Conservation (phyloP, 2,113 vertebrate species). For the Malurus melanocephalus region DNA sequence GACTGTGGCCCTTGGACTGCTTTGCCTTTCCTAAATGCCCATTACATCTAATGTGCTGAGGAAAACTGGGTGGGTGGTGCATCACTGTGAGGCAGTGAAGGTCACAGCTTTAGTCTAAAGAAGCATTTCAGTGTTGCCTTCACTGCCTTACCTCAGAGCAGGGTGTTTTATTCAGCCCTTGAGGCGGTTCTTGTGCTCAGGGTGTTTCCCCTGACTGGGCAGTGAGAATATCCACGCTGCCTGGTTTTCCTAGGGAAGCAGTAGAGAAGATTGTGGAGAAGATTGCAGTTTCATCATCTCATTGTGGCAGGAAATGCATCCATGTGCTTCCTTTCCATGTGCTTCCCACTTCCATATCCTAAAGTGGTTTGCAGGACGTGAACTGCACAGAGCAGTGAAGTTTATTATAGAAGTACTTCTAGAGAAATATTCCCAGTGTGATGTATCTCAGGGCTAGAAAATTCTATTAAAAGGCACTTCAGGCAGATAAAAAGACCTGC, state of each 20-base stretch:
- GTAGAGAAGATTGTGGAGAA: not conserved
- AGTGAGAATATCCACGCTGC: not conserved
- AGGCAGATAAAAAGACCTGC: not conserved
- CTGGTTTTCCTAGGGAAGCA: not conserved
- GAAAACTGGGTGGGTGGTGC: not conserved
- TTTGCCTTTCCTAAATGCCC: not conserved
- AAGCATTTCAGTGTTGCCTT: not conserved
- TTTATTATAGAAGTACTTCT: not conserved
- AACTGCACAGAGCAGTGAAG: not conserved
- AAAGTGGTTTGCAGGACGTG: not conserved
- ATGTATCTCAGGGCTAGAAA: not conserved
- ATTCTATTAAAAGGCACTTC: not conserved
- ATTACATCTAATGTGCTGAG: not conserved
- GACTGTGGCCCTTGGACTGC: not conserved
- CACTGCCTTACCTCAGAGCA: not conserved
- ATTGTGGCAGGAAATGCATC: not conserved
- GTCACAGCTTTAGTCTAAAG: not conserved
- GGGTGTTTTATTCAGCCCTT: fast-evolving
- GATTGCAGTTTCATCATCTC: not conserved
- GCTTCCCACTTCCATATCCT: not conserved
- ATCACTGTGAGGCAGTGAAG: not conserved
- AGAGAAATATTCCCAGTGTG: not conserved
- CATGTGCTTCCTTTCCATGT: not conserved
- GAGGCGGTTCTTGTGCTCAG: not conserved
- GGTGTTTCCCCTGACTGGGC: not conserved